Percentiles rank a stretch among this genome's conserved stretches.
phyloP scores from a whole-genome alignment of 2,888 invertebrate genomes.

The Subacronicta megacephala region DNA sequence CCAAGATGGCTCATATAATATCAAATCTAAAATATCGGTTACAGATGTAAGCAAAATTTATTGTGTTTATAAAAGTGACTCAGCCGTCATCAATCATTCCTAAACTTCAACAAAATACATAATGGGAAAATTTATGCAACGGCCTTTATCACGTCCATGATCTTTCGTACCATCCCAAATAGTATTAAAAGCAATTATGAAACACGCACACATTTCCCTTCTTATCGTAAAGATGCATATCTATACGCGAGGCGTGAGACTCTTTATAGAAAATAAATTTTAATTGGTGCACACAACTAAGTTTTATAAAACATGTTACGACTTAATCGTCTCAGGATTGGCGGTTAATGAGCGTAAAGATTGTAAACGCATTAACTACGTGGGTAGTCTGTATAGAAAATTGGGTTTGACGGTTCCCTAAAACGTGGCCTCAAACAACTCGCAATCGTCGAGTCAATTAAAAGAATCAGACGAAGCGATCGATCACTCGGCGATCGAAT shows the following conservation, averaged over 20 bases:
- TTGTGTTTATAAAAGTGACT: slow-evolving; percentile 55
- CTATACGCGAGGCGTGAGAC: slow-evolving; percentile 75
- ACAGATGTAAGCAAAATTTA: slow-evolving; percentile 53
- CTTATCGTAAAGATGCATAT: slow-evolving; percentile 79
- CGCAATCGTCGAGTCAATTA: slow-evolving; percentile 57
- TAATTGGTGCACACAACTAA: slow-evolving; percentile 82
- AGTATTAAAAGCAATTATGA: slow-evolving; percentile 78
- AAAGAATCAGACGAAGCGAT: slow-evolving; percentile 54
- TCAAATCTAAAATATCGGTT: slow-evolving; percentile 41
- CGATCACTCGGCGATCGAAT: slow-evolving; percentile 50
- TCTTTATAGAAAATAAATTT: slow-evolving; percentile 79
- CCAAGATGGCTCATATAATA: slow-evolving; percentile 32
- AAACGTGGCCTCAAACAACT: slow-evolving; percentile 46
- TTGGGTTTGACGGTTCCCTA: slow-evolving; percentile 53
- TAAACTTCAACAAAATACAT: slow-evolving; percentile 64
- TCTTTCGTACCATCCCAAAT: slow-evolving; percentile 68
- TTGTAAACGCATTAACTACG: slow-evolving; percentile 80
- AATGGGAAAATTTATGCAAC: slow-evolving; percentile 70
- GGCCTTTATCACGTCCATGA: slow-evolving; percentile 60
- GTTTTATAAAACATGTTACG: slow-evolving; percentile 82
- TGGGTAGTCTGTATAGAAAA: slow-evolving; percentile 73
- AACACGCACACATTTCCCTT: slow-evolving; percentile 73
- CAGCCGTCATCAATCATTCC: slow-evolving; percentile 72
- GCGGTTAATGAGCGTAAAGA: slow-evolving; percentile 87
- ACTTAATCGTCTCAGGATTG: slow-evolving; percentile 84